A percentile compares a stretch with the other conserved stretches of the same genome.
phyloP scores from a whole-genome alignment of 2,888 invertebrate species.

The Lasioglossum vierecki region DNA sequence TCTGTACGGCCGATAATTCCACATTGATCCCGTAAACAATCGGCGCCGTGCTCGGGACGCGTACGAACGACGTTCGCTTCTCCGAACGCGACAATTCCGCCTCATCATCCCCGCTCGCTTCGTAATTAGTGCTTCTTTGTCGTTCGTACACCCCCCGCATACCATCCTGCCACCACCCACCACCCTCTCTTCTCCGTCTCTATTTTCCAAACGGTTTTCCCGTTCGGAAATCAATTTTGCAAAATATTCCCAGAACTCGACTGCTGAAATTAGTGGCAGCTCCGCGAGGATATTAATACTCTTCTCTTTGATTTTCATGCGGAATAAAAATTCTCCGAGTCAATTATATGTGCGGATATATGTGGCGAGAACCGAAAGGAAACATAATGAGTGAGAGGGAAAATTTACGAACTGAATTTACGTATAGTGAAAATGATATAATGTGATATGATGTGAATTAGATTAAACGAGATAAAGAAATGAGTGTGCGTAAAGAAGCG shows the following conservation, averaged over 20 bases:
- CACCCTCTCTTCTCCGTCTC: neutral
- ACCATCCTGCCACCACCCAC: neutral
- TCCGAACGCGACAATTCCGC: neutral
- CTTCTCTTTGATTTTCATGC: no score
- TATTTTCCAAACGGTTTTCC: neutral
- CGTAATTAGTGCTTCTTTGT: constrained; percentile 8
- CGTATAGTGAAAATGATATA: no score
- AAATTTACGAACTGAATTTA: no score
- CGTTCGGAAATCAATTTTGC: neutral
- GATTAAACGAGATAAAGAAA: no score
- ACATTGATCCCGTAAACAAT: constrained; percentile 6
- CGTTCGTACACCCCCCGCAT: neutral
- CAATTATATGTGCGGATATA: no score
- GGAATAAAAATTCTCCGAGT: no score
- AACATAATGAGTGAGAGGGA: no score
- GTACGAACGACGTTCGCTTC: neutral
- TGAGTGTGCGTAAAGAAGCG: no score
- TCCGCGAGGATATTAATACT: no score
- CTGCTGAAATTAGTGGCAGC: neutral
- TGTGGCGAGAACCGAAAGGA: no score
- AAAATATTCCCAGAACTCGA: neutral
- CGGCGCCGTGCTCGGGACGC: neutral
- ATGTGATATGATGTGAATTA: no score
- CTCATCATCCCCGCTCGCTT: neutral
- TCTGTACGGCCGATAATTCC: constrained; percentile 37